phyloP scores from a whole-genome alignment of 2,113 vertebrate genomes.

The Prochilodus magdalenae region DNA sequence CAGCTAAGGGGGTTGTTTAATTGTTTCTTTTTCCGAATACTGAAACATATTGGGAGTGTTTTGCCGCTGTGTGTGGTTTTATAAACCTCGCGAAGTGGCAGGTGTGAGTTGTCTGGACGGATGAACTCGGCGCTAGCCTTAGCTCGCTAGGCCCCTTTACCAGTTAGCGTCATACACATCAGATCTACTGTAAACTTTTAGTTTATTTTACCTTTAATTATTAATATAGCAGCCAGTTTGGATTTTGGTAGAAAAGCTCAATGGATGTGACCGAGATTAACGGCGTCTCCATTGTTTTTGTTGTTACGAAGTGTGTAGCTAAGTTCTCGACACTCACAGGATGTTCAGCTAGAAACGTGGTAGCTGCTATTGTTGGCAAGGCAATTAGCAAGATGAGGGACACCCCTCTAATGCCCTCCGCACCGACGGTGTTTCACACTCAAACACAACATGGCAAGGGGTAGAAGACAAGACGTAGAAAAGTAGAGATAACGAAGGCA shows the following conservation, averaged over 20 bases:
- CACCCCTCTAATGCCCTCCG: neutral
- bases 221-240: neutral
- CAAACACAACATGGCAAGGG: too few species aligned
- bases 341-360: slow-evolving; percentile 58
- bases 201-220: neutral
- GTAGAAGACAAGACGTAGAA: neutral
- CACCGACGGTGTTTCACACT: neutral
- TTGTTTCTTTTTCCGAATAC: too few species aligned
- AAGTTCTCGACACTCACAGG: slow-evolving; percentile 38
- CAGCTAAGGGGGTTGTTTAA: fast-evolving
- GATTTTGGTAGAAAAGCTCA: neutral
- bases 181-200: neutral
- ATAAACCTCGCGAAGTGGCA: slow-evolving; percentile 36
- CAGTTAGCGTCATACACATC: slow-evolving; percentile 10
- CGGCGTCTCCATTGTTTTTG: slow-evolving; percentile 4
- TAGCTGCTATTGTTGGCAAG: slow-evolving; percentile 53
- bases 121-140: slow-evolving; percentile 26
- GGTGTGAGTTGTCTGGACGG: slow-evolving; percentile 47
- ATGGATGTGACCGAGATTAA: neutral
- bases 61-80: neutral
- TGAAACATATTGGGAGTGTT: neutral
- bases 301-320: neutral
- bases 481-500: neutral
- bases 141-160: slow-evolving; percentile 45
- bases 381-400: neutral